These are phyloP conservation scores for Incurvaria masculella DNA, from an alignment of 2,888 invertebrate species.

Conservation along the genomic window DNA sequence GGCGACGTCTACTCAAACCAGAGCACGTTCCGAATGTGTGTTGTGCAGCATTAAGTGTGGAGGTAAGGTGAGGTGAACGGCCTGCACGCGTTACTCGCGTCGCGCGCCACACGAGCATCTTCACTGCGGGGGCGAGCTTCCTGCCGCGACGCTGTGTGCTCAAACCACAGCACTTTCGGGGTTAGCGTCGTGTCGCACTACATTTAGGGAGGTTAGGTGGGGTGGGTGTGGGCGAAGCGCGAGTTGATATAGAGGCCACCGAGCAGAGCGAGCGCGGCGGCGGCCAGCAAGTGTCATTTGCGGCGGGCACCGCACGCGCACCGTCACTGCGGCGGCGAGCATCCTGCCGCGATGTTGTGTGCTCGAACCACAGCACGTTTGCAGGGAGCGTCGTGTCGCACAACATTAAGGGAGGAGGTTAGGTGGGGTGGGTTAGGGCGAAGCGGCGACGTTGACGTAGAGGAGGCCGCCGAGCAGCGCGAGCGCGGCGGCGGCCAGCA, in stretches of 20 bases:
- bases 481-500: slow-evolving; percentile 36
- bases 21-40: slow-evolving; percentile 75
- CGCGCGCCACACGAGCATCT: too few relatives aligned
- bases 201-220: too few relatives aligned
- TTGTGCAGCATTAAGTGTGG: slow-evolving; percentile 70
- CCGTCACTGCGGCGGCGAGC: slow-evolving; percentile 71
- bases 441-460: slow-evolving; percentile 15
- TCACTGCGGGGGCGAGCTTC: slow-evolving; percentile 75
- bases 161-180: slow-evolving; percentile 80
- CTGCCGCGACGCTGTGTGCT: slow-evolving; percentile 71
- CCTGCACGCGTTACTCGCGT: too few relatives aligned
- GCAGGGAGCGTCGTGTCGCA: slow-evolving; percentile 78
- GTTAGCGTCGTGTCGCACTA: slow-evolving; percentile 75
- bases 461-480: slow-evolving; percentile 36
- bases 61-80: too few relatives aligned
- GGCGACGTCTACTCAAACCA: slow-evolving; percentile 82
- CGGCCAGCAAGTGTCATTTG: too few relatives aligned
- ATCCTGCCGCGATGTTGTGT: slow-evolving; percentile 71
- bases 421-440: too few relatives aligned
- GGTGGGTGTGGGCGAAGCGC: slow-evolving; percentile 20
- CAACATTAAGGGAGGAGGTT: too few relatives aligned
- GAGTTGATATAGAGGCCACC: slow-evolving; percentile 26
- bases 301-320: too few relatives aligned
- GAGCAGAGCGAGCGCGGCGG: slow-evolving; percentile 34
- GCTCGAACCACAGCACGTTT: slow-evolving; percentile 81